Percentiles rank a stretch among this genome's conserved stretches.
Evolutionary conservation across 2,113 vertebrate species (phyloP).

Genomic region (Trematocara zebra): DNA sequence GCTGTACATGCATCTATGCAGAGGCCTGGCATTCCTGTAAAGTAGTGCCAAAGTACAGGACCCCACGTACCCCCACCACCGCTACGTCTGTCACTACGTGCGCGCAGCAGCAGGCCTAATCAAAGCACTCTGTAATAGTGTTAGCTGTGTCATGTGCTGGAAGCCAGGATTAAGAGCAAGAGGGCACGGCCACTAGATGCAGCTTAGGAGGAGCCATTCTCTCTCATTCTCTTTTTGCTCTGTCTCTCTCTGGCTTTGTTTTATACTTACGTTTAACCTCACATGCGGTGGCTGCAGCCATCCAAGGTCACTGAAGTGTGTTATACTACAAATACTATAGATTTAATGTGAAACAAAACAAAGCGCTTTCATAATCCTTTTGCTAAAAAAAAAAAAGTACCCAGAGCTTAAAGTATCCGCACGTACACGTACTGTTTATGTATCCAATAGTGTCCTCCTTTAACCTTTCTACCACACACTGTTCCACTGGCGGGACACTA

Average conservation of each 20-base stretch:
- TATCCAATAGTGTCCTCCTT: background rate
- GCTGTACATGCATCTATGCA: background rate
- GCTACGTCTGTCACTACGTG: background rate
- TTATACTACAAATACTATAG: background rate
- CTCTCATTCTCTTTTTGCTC: background rate
- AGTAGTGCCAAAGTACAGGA: slow-evolving; percentile 5
- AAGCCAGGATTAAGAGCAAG: slow-evolving; percentile 65
- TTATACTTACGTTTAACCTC: background rate
- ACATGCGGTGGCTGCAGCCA: background rate
- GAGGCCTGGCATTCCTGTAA: slow-evolving; percentile 4
- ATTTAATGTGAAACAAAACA: background rate
- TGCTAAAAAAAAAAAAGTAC: background rate
- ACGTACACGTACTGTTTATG: background rate
- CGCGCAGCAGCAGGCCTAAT: slow-evolving; percentile 59
- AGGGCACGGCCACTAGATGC: slow-evolving; percentile 57
- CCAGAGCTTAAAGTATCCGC: background rate
- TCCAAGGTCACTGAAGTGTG: background rate
- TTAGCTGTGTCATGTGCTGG: slow-evolving; percentile 73
- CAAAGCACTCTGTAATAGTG: slow-evolving; percentile 62
- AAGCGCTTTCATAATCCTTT: background rate
- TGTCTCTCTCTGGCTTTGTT: no score
- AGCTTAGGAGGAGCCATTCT: slow-evolving; percentile 28
- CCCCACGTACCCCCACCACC: background rate
- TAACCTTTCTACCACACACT: background rate
- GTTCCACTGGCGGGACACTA: background rate